Base-by-base conservation (phyloP, 2,113 vertebrate species). In the Natator depressus region DNA sequence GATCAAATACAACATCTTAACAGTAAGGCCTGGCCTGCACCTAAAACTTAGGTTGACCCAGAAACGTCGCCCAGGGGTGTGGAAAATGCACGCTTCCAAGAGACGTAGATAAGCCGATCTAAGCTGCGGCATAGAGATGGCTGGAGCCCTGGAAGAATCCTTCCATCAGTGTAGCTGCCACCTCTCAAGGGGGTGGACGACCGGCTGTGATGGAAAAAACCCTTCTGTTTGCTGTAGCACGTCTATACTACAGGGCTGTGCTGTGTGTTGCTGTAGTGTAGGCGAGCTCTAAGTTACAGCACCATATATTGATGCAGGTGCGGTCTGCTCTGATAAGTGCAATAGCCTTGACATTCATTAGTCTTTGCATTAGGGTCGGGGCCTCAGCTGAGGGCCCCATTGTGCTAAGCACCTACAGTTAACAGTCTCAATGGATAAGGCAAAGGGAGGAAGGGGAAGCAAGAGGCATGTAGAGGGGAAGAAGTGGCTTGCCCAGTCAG, bases 291-390 rank as follows among this genome's bases (percentile, higher is more conserved):
- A 10, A 72, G 65, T 22, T 22, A 22, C 35, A 72, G 65, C 65
- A 38, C 65, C 35, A 72, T 35, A 29, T 31, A 62, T 6, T 31
- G 59, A 62, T 62, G 29, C 12, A 62, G 59, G 8, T 38, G 35
- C 35, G 20, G 19, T 72, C 35, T 72, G n/a, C 5, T 10, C 65
- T 17, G 2, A 38, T 9, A 72, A 0, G 2, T 14, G 69, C 20
- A 1, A 6, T n/a, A 0, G 27, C 29, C 29, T 13, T 6, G 50
- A 7, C 10, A 35, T 57, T 25, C 5, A n/a, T 1, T 1, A 8
- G 0, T 11, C 42, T 13, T 8, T 0, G 0, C 1, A 3, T 2
- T 0, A 4, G 27, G 46, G 65, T 1, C 9, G 22, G 57, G 82
- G 25, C 24, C 5, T 6, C 0, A 35, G 6, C 0, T 4, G 91